phyloP scores from a whole-genome alignment of 2,797 vertebrate genomes.

The Amblyopsis hoosieri region DNA sequence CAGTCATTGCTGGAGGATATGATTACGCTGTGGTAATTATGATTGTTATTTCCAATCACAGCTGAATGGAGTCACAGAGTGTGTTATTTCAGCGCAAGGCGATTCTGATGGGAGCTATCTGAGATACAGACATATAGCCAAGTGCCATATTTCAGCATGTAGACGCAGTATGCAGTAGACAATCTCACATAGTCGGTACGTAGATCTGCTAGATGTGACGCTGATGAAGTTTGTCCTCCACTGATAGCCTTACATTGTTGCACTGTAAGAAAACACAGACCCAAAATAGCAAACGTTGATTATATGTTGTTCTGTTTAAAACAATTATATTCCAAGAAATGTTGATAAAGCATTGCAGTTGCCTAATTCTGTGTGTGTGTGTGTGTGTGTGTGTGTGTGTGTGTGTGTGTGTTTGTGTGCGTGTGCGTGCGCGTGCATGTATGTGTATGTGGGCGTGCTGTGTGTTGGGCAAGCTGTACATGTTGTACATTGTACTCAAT shows the following conservation, averaged over 20 bases:
- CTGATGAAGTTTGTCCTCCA: constrained; percentile 20
- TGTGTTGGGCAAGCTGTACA: too few relatives aligned
- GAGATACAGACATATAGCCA: constrained; percentile 54
- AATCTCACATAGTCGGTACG: constrained; percentile 50
- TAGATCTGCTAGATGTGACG: constrained; percentile 41
- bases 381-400: too few relatives aligned
- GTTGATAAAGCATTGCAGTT: too few relatives aligned
- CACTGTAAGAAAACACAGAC: too few relatives aligned
- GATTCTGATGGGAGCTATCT: constrained; percentile 63
- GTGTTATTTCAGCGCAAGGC: constrained; percentile 62
- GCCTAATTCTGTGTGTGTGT: too few relatives aligned
- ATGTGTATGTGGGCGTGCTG: too few relatives aligned
- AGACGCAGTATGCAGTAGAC: constrained; percentile 29
- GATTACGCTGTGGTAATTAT: constrained; percentile 74
- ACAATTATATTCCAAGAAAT: too few relatives aligned
- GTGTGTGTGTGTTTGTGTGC: too few relatives aligned
- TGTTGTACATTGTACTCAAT: too few relatives aligned
- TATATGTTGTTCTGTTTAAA: too few relatives aligned
- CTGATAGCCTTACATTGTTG: background rate
- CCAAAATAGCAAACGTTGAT: too few relatives aligned
- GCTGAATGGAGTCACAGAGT: constrained; percentile 64
- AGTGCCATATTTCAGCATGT: constrained; percentile 45
- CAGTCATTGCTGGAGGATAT: constrained; percentile 71
- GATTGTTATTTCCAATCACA: constrained; percentile 77
- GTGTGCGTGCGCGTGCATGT: too few relatives aligned